Evolutionary conservation across 2,113 vertebrate genomes (phyloP).

Genomic region (Bungarus multicinctus): DNA sequence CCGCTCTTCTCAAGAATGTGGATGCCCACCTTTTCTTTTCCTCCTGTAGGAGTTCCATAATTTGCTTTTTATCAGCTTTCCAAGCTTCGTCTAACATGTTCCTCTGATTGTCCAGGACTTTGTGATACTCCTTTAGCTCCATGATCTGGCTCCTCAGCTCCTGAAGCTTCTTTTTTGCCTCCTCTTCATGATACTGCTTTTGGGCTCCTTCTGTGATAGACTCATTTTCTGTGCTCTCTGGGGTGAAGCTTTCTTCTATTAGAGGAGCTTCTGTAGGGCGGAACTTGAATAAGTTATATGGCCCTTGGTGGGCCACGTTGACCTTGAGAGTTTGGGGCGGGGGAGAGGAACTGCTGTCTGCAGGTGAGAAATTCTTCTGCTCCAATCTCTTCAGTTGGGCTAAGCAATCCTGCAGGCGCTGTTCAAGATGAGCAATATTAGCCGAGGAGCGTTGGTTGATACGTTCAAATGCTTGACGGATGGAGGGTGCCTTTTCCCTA

Average conservation of each 20-base stretch:
- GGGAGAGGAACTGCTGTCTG: background rate
- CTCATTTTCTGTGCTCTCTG: background rate
- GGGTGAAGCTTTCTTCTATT: background rate
- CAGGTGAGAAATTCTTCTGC: background rate
- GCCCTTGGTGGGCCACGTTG: background rate
- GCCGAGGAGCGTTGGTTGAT: slow-evolving; percentile 30
- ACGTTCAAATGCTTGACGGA: slow-evolving; percentile 27
- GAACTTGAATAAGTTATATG: background rate
- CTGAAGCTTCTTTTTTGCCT: background rate
- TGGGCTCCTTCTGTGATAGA: background rate
- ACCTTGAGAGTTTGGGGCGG: background rate
- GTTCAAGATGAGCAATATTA: slow-evolving; percentile 23
- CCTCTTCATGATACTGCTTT: background rate
- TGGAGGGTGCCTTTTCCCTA: slow-evolving; percentile 19
- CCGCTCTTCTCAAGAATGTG: background rate
- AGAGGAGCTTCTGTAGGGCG: background rate
- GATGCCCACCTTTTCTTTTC: slow-evolving; percentile 12
- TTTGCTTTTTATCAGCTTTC: background rate
- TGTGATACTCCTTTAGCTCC: background rate
- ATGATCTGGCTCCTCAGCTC: background rate
- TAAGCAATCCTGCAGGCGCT: slow-evolving; percentile 10
- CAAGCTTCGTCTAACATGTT: background rate
- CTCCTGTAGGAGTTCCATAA: slow-evolving; percentile 21
- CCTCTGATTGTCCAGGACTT: background rate
- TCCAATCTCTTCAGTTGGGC: slow-evolving; percentile 16